Evolutionary conservation across 2,888 invertebrate species (phyloP).

Genomic region (Pammene aurita): DNA sequence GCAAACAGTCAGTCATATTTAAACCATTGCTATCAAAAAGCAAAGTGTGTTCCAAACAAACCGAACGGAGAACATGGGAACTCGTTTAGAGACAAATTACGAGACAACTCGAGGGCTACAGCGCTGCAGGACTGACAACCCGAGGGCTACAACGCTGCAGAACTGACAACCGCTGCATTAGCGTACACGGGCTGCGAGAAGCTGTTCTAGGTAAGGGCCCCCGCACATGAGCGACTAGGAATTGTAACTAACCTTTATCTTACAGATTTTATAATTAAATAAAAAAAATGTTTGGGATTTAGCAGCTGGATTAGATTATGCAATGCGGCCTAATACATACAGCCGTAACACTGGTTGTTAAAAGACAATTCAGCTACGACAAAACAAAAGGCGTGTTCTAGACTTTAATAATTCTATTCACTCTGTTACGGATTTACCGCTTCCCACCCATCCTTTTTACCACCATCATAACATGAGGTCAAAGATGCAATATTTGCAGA

Average conservation of each 20-base stretch:
- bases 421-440: too few relatives aligned
- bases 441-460: too few relatives aligned
- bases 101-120: slow-evolving; percentile 19
- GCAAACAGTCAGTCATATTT: neutral
- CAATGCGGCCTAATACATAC: too few relatives aligned
- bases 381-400: too few relatives aligned
- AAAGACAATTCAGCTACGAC: too few relatives aligned
- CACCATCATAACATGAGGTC: too few relatives aligned
- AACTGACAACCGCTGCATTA: slow-evolving; percentile 38
- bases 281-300: too few relatives aligned
- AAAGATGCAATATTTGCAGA: too few relatives aligned
- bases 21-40: neutral
- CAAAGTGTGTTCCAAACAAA: slow-evolving; percentile 29
- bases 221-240: neutral
- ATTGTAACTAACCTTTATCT: neutral
- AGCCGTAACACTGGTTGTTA: too few relatives aligned
- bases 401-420: too few relatives aligned
- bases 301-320: too few relatives aligned
- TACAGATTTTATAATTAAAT: too few relatives aligned
- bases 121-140: slow-evolving; percentile 29
- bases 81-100: slow-evolving; percentile 36
- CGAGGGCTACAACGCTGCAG: slow-evolving; percentile 8
- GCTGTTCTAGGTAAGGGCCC: neutral
- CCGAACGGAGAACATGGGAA: slow-evolving; percentile 29
- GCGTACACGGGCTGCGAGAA: slow-evolving; percentile 23